A percentile compares a stretch with the other conserved stretches of the same genome.
Conservation (phyloP, 2,113 vertebrate species). For the Bos taurus region ARS-UCD2.0 NC_037329.1:121048501-121049000, state of each 20-base stretch:
- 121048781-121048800: not conserved
- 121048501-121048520: not conserved
- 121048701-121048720: not conserved
- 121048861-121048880: not conserved
- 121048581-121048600: not conserved
- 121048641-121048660: not conserved
- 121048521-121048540: not conserved
- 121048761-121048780: not conserved
- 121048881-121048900: not conserved
- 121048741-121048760: not conserved
- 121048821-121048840: not conserved
- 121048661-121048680: not conserved
- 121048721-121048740: not conserved
- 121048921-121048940: not conserved
- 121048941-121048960: not conserved
- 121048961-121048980: not conserved
- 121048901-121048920: not conserved
- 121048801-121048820: not conserved
- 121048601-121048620: not conserved
- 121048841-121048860: not conserved
- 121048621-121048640: not conserved
- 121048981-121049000: not conserved
- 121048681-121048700: not conserved
- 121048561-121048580: not conserved
- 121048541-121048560: not conserved